Evolutionary conservation across 2,797 vertebrate genomes (phyloP), one percentile per base, ranked within the genome.

Genomic region (Chrosomus eos): DNA sequence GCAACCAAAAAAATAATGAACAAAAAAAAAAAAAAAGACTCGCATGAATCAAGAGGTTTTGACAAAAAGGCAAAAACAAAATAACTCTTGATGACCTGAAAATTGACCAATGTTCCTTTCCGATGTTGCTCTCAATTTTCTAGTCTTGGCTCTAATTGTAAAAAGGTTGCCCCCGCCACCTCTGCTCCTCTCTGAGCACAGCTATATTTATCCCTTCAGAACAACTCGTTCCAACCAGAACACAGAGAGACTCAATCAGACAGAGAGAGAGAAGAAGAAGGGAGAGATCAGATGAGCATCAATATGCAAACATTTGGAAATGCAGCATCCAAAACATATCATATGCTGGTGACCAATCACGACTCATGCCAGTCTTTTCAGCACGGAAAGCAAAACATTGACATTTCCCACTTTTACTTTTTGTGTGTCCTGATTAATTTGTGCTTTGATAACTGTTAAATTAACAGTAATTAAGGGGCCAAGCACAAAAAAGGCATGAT

Each of bases 191-290:
- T 91, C 93, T 91, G 90, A 90, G 91, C 92, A 90, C 89, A 73
- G 89, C 93, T 96, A 95, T 93, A 95, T 95, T 95, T 95, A 95
- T 62, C 82, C 83, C 88, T 33, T 79, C 64, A 85, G 92, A 89
- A 92, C 93, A 94, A 92, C 89, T 90, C 87, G 92, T 93, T 90
- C 93, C 90, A 88, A 88, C 90, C 90, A 91, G 90, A 91, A 87
- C 86, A 91, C 80, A 78, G 84, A 87, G 80, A 89, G 84, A 79
- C 87, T 80, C 89, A 92, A 90, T 90, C 88, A 82, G 58, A 83
- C 70, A 81, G 86, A 64, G 77, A 71, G n/a, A 55, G 84, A 80
- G 51, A 40, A 78, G 51, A 40, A 78, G 86, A 88, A 89, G 89
- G 87, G 40, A 84, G 72, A 67, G 86, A 76, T 31, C 18, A 81